A percentile compares a stretch with the other conserved stretches of the same genome.
Evolutionary conservation across 2,888 invertebrate genomes (phyloP).

Genomic region (Lepidonotus clava): DNA sequence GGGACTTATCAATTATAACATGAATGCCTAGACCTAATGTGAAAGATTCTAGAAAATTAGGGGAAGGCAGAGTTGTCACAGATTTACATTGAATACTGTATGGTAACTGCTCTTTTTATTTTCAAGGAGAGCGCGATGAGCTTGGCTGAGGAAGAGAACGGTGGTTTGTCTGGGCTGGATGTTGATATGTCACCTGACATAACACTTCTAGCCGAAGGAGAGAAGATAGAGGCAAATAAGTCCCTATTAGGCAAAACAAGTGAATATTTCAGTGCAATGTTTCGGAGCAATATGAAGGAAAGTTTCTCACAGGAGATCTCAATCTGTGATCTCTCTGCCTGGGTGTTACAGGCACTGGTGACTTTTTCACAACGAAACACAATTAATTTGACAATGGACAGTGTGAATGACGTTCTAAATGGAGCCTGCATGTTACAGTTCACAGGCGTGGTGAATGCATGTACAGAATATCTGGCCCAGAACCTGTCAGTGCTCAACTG

Average conservation of each 20-base stretch:
- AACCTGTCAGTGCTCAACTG: constrained; percentile 28
- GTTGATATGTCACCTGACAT: too few species aligned
- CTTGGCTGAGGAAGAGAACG: too few species aligned
- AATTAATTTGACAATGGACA: too few species aligned
- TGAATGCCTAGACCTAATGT: too few species aligned
- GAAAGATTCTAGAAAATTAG: too few species aligned
- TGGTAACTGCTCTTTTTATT: too few species aligned
- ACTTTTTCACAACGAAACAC: too few species aligned
- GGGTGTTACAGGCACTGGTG: constrained; percentile 16
- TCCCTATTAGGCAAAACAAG: background rate
- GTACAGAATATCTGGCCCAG: constrained; percentile 1
- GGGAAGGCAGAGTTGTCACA: too few species aligned
- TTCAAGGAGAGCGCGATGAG: too few species aligned
- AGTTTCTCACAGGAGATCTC: background rate
- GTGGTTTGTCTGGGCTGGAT: too few species aligned
- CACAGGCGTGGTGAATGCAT: background rate
- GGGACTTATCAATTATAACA: too few species aligned
- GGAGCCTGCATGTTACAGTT: constrained; percentile 54
- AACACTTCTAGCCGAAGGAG: constrained; percentile 19
- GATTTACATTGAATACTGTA: too few species aligned
- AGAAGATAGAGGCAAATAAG: constrained; percentile 17
- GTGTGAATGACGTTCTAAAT: constrained; percentile 8
- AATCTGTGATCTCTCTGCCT: background rate
- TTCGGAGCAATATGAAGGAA: constrained; percentile 52
- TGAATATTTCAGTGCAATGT: constrained; percentile 51